A percentile compares a stretch with the other conserved stretches of the same genome.
phyloP scores from a whole-genome alignment of 2,113 vertebrate genomes.

The Misgurnus mizolepis region DNA sequence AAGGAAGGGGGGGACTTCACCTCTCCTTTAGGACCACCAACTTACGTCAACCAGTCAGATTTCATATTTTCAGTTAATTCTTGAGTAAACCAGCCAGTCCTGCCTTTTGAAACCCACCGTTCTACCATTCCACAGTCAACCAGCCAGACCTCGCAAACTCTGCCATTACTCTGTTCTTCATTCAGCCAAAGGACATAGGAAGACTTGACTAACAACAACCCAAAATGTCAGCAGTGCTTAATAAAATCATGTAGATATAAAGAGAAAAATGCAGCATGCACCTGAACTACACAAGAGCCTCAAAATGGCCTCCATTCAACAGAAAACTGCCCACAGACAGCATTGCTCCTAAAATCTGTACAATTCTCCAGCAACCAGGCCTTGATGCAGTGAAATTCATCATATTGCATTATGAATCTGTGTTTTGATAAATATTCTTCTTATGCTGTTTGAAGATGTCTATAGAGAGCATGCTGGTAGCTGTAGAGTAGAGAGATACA shows the following conservation, averaged over 20 bases:
- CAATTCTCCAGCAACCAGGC: background rate
- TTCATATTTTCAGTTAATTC: background rate
- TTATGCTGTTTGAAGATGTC: slow-evolving; percentile 37
- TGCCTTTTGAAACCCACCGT: slow-evolving; percentile 22
- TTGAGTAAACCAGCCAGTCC: slow-evolving; percentile 54
- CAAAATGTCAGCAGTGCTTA: slow-evolving; percentile 3
- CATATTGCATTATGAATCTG: background rate
- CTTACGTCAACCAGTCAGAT: slow-evolving; percentile 44
- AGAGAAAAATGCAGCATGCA: slow-evolving; percentile 10
- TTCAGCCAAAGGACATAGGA: slow-evolving; percentile 22
- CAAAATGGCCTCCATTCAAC: background rate
- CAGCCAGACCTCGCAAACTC: slow-evolving; percentile 52
- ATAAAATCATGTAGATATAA: slow-evolving; percentile 8
- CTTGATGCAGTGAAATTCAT: background rate
- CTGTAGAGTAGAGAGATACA: slow-evolving; percentile 24
- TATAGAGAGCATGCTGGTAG: slow-evolving; percentile 33
- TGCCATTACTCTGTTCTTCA: background rate
- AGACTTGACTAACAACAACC: background rate
- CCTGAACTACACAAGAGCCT: slow-evolving; percentile 6
- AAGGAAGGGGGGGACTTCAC: slow-evolving; percentile 52
- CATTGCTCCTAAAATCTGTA: slow-evolving; percentile 5
- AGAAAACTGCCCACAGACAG: slow-evolving; percentile 5
- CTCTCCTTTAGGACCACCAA: slow-evolving; percentile 29
- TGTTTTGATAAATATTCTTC: slow-evolving; percentile 5
- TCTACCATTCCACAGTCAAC: slow-evolving; percentile 47